Evolutionary conservation across 1,140 invertebrate species (phyloP), one percentile per base, ranked within the genome.

Genomic region (Bombus confusus): DNA sequence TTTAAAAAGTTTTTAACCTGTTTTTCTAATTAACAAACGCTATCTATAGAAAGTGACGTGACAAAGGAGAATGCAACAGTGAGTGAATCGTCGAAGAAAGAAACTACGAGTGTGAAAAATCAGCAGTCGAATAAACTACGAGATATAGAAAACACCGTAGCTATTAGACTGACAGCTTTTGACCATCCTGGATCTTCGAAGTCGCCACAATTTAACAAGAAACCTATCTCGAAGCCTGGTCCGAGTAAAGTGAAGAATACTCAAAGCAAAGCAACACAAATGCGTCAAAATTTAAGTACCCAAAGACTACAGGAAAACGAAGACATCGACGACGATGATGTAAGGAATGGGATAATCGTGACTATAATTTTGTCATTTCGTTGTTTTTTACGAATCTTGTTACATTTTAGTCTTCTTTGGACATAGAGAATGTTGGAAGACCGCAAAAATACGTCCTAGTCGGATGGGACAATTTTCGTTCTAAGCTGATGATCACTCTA

Each of bases 381-480:
- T 39, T 71, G 9, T 3, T 25, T 31, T 37, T 52, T 28, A 18
- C 12, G 43, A 66, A 10, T 15, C 68, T 71, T 39, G 8, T 90
- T 86, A 71, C 28, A 25, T 91, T 91, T 86, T 41, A 89, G 88
- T 80, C 62, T 64, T 57, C 82, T 28, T 47, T 59, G 66, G 39
- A 25, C 10, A 10, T 47, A 9, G 88, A 91, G 41, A 89, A 89
- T 34, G 13, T 31, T 25, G 81, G 84, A n/a, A 86, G 47, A 37
- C 78, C 86, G 71, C 78, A 84, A 8, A 91, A 87, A 25, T 80
- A 88, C 25, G 87, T 94, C 2, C 47, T 95, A 22, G 80, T 95
- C 47, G 94, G 93, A 62, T 95, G 95, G 95, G 95, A 95, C 78
- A 91, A 52, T 39, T 93, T 93, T 41, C 93, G 93, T 75, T 92